Evolutionary conservation across 2,888 invertebrate species (phyloP).

Genomic region (Perithous albicinctus): DNA sequence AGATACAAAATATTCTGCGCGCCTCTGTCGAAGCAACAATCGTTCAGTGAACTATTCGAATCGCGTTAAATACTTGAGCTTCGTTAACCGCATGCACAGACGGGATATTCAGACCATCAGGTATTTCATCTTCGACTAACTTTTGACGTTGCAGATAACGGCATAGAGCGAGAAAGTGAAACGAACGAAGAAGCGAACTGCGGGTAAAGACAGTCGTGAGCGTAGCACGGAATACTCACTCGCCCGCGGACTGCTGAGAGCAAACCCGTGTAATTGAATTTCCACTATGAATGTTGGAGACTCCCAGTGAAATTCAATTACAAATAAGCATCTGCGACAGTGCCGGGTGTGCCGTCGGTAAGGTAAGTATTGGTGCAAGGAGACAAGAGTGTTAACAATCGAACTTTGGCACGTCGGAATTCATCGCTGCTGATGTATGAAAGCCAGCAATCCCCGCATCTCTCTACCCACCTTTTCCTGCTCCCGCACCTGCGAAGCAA

Average conservation of each 20-base stretch:
- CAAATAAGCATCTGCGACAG: slow-evolving; percentile 67
- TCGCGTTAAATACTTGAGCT: slow-evolving; percentile 36
- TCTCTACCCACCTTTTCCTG: background rate
- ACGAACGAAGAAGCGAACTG: background rate
- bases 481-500: background rate
- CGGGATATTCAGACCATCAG: slow-evolving; percentile 54
- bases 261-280: slow-evolving; percentile 80
- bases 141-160: slow-evolving; percentile 50
- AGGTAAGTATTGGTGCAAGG: background rate
- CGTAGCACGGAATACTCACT: slow-evolving; percentile 71
- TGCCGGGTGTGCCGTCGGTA: slow-evolving; percentile 13
- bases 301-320: slow-evolving; percentile 75
- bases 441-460: background rate
- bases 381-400: slow-evolving; percentile 62
- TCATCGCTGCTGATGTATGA: slow-evolving; percentile 21
- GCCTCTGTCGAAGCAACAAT: slow-evolving; percentile 8
- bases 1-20: background rate
- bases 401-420: slow-evolving; percentile 62
- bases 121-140: slow-evolving; percentile 63
- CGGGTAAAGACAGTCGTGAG: slow-evolving; percentile 44
- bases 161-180: slow-evolving; percentile 10
- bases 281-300: slow-evolving; percentile 71
- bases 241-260: slow-evolving; percentile 75
- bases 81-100: slow-evolving; percentile 53
- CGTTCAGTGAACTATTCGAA: slow-evolving; percentile 53